Base-by-base conservation (phyloP, 2,888 invertebrate genomes). In the Silvanus unidentatus region DNA sequence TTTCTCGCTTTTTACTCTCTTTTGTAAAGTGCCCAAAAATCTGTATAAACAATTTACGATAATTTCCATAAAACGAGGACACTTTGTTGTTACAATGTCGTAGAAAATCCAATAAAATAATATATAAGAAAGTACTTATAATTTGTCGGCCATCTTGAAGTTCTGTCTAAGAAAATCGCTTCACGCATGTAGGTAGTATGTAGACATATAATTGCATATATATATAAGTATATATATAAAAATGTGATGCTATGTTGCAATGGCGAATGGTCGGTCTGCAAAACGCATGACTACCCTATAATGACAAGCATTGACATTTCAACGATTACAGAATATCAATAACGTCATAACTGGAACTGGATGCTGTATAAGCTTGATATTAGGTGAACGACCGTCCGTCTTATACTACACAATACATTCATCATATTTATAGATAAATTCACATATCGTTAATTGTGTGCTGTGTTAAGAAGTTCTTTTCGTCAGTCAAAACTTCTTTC, bases 171-270 rank as follows among this genome's bases (percentile, higher is more conserved):
- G 58, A 60, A 63, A 62, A 63, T 59, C 55, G 55, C 56, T 58
- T 61, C 57, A 58, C 57, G 59, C 57, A 60, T 55, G 47, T 49
- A n/a, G n/a, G n/a, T n/a, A 50, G 51, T 57, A 58, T 59, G 59
- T 60, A 59, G 59, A 60, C 61, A 47, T 59, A 59, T 61, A 61
- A 61, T 61, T 62, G 55, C 56, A 58, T 53, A 57, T 60, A 22
- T 32, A 12, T 32, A 5, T 55, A 53, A 58, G 54, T n/a, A n/a
- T n/a, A n/a, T n/a, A n/a, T n/a, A 59, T 59, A 63, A 61, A 63
- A 61, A 63, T 63, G 58, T 53, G 54, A 55, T 59, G 57, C 55
- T 57, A 62, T 62, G 57, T 54, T 54, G 55, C 60, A 58, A 61
- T 54, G 57, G 59, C 60, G 50, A 59, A 53, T 48, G 51, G 49